These are phyloP conservation scores for Baryphthengus martii DNA, from an alignment of 2,113 vertebrate species.

Conservation along the genomic window DNA sequence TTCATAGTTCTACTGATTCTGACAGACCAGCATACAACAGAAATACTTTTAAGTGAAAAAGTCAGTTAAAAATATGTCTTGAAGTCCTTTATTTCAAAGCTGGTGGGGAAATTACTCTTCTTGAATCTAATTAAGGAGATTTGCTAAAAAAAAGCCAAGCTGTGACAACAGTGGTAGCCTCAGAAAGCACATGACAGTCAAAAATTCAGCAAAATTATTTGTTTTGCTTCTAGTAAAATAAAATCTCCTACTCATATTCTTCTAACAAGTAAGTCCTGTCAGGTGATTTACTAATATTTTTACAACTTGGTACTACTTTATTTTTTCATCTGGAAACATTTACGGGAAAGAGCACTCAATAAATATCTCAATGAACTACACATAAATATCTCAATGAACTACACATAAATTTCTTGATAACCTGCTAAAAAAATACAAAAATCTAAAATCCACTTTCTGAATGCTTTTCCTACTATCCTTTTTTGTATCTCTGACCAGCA, in stretches of 20 bases:
- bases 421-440: neutral
- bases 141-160: neutral
- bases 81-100: neutral
- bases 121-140: neutral
- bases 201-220: neutral
- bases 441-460: neutral
- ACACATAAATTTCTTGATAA: neutral
- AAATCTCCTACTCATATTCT: neutral
- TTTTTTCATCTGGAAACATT: neutral
- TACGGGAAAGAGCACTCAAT: neutral
- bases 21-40: neutral
- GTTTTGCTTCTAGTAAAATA: neutral
- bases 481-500: neutral
- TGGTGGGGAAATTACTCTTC: neutral
- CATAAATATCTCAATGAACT: no score
- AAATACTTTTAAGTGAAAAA: neutral
- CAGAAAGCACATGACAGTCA: neutral
- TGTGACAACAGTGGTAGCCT: neutral
- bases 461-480: fast-evolving
- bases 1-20: neutral
- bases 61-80: neutral
- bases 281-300: neutral
- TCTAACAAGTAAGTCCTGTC: neutral
- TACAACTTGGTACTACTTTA: neutral
- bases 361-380: neutral